Conservation (phyloP, 35 echinoderm and acorn worm species). For the Patiria miniata region DNA sequence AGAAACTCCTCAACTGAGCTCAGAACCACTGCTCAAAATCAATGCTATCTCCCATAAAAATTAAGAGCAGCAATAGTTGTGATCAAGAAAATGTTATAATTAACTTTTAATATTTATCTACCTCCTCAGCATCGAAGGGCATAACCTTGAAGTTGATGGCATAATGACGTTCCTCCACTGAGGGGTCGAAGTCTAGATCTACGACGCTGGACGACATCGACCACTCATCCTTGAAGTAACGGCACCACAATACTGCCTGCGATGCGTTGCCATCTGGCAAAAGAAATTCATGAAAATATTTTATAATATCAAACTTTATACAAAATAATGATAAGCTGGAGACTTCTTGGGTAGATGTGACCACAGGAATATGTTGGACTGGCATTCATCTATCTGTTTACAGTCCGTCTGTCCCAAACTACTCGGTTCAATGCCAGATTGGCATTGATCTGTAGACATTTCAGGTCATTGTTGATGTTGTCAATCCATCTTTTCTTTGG, state of each 20-base stretch:
- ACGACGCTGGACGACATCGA: neutral
- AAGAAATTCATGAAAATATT: neutral
- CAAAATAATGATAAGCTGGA: no score
- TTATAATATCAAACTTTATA: no score
- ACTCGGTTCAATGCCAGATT: no score
- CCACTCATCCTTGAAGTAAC: slow-evolving; percentile 23
- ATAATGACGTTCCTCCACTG: slow-evolving; percentile 25
- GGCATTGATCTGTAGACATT: no score
- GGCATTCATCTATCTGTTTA: no score
- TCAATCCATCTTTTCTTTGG: no score
- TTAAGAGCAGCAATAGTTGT: neutral
- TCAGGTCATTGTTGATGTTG: no score
- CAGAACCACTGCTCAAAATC: neutral
- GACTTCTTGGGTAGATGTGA: no score
- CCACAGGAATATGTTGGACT: no score
- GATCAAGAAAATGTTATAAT: neutral
- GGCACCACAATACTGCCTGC: slow-evolving; percentile 40
- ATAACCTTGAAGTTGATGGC: neutral
- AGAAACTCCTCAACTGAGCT: neutral
- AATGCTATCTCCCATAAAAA: neutral
- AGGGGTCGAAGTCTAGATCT: slow-evolving; percentile 39
- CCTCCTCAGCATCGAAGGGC: slow-evolving; percentile 23
- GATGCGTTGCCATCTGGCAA: slow-evolving; percentile 18
- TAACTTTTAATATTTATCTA: neutral
- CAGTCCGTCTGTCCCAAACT: no score